phyloP scores from a whole-genome alignment of 35 echinoderm and acorn worm species.

The Acanthaster planci region DNA sequence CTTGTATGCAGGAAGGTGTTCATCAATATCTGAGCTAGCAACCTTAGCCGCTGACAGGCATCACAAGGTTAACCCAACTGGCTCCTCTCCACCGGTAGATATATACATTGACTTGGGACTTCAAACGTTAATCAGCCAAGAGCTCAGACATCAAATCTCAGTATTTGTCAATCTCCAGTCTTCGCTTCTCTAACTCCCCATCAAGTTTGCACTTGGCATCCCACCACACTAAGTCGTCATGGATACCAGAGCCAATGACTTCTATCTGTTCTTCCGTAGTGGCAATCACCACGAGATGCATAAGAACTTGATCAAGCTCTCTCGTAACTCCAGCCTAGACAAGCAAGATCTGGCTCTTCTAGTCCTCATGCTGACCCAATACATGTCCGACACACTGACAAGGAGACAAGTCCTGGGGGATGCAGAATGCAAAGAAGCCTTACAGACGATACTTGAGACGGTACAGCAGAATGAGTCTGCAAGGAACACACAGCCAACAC shows the following conservation, averaged over 20 bases:
- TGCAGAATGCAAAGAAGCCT: slow-evolving; percentile 27
- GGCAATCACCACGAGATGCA: slow-evolving; percentile 72
- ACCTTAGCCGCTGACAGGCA: too few relatives aligned
- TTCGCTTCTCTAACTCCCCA: too few relatives aligned
- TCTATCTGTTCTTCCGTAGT: slow-evolving; percentile 84
- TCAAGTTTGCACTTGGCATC: too few relatives aligned
- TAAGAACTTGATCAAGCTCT: slow-evolving; percentile 46
- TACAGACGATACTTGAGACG: slow-evolving; percentile 46
- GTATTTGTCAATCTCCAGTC: too few relatives aligned
- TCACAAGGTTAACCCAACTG: too few relatives aligned
- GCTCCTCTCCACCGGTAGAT: too few relatives aligned
- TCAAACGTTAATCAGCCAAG: too few relatives aligned
- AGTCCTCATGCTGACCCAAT: slow-evolving; percentile 59
- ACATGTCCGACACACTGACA: slow-evolving; percentile 44
- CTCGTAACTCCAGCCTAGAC: slow-evolving; percentile 58
- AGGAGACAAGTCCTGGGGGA: slow-evolving; percentile 59
- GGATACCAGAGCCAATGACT: slow-evolving; percentile 45
- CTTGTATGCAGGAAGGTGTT: too few relatives aligned
- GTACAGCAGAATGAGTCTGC: slow-evolving; percentile 53
- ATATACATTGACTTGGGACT: too few relatives aligned
- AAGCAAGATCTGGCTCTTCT: slow-evolving; percentile 78
- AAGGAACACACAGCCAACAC: slow-evolving; percentile 40
- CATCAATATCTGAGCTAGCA: too few relatives aligned
- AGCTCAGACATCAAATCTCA: too few relatives aligned
- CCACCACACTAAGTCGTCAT: neutral